phyloP scores from a whole-genome alignment of 2,888 invertebrate genomes.

The Zhengitettix transpicula region DNA sequence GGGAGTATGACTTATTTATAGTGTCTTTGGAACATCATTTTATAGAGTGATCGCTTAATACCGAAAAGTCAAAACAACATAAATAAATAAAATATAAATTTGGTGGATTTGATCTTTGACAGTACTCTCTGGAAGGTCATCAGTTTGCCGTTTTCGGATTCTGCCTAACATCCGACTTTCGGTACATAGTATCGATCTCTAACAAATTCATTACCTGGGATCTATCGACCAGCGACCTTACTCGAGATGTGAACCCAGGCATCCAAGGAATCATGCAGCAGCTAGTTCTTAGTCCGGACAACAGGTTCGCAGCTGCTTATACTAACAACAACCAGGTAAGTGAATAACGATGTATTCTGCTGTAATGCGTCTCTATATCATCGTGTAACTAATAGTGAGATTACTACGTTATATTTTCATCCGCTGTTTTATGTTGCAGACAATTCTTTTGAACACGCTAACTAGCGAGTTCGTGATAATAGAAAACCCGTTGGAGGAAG shows the following conservation, averaged over 20 bases:
- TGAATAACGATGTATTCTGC: background rate
- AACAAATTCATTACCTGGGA: constrained; percentile 97
- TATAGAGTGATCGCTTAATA: too few species aligned
- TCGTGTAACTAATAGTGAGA: too few species aligned
- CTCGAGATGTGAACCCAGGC: constrained; percentile 79
- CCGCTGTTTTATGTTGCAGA: constrained; percentile 31
- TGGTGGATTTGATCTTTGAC: constrained; percentile 19
- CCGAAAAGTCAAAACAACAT: too few species aligned
- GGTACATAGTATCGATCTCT: constrained; percentile 90
- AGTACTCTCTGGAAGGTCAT: constrained; percentile 95
- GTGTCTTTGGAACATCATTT: too few species aligned
- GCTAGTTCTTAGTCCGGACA: constrained; percentile 80
- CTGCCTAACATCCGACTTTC: constrained; percentile 72
- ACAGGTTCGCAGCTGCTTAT: constrained; percentile 88
- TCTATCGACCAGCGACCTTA: constrained; percentile 84
- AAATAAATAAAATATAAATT: background rate
- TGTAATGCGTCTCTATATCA: too few species aligned
- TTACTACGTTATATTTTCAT: too few species aligned
- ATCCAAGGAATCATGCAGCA: constrained; percentile 95
- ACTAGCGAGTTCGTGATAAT: constrained; percentile 84
- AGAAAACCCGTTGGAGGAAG: constrained; percentile 64
- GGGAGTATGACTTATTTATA: too few species aligned
- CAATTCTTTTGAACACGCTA: constrained; percentile 76
- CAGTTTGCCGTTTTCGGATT: constrained; percentile 94
- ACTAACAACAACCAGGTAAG: constrained; percentile 84